phyloP scores from a whole-genome alignment of 2,888 invertebrate genomes.

The Cephus spinipes region DNA sequence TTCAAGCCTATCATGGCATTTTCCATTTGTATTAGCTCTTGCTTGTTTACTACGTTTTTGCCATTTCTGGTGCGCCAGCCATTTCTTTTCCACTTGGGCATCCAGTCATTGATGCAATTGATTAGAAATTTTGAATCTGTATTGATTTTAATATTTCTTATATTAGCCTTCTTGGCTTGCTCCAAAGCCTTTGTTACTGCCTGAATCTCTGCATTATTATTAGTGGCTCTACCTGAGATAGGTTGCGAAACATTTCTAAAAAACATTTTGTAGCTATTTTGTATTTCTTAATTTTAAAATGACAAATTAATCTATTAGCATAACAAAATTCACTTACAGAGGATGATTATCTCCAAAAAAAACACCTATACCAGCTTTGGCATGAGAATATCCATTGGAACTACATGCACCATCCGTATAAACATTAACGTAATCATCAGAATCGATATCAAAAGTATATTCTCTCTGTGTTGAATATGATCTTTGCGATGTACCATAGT shows the following conservation, averaged over 20 bases:
- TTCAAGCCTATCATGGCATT: slow-evolving; percentile 70
- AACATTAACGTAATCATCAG: no score
- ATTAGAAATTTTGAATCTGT: slow-evolving; percentile 95
- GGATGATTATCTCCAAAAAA: no score
- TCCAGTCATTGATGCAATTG: slow-evolving; percentile 88
- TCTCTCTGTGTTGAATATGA: no score
- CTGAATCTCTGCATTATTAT: slow-evolving; percentile 97
- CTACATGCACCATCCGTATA: no score
- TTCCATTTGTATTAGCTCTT: slow-evolving; percentile 85
- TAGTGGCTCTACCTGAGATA: slow-evolving; percentile 86
- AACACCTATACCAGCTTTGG: no score
- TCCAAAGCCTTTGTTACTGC: slow-evolving; percentile 84
- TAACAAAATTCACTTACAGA: no score
- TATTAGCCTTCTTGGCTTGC: slow-evolving; percentile 74
- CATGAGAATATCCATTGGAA: no score
- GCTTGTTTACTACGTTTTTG: slow-evolving; percentile 86
- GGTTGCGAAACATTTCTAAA: slow-evolving; percentile 80
- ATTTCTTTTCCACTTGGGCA: slow-evolving; percentile 87
- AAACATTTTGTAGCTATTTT: no score
- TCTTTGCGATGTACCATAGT: no score
- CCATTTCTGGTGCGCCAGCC: slow-evolving; percentile 84
- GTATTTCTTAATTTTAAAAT: no score
- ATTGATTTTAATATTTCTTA: slow-evolving; percentile 79
- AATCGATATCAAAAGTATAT: no score
- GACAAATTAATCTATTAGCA: no score